Conservation (phyloP, 2,888 invertebrate species). For the Dolichomitus sp. region DNA sequence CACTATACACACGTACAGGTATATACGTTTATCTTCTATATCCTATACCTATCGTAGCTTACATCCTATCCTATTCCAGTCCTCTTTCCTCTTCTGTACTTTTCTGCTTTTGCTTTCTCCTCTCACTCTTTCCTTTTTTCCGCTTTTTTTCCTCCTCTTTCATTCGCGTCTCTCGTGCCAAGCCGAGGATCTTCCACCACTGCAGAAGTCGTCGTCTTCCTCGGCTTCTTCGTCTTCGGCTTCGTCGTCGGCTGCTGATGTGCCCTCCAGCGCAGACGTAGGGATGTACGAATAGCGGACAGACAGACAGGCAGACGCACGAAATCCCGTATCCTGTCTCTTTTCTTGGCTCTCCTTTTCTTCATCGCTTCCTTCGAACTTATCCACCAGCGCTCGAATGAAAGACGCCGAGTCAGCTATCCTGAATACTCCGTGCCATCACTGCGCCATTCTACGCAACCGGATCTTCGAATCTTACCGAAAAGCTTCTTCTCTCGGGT, state of each 20-base stretch:
- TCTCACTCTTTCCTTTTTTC: conserved; percentile 47
- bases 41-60: conserved; percentile 66
- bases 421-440: conserved; percentile 52
- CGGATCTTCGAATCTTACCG: conserved; percentile 23
- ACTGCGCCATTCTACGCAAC: conserved; percentile 57
- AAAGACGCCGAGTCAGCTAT: conserved; percentile 84
- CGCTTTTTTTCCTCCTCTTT: conserved; percentile 67
- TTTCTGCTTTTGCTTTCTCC: conserved; percentile 54
- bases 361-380: conserved; percentile 67
- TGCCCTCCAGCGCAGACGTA: conserved; percentile 80
- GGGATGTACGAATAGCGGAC: conserved; percentile 72
- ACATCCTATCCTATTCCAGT: conserved; percentile 65
- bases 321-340: conserved; percentile 81
- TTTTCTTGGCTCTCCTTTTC: conserved; percentile 66
- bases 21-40: conserved; percentile 58
- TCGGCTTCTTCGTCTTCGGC: conserved; percentile 47
- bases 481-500: conserved; percentile 33
- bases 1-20: conserved; percentile 53
- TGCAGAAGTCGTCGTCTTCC: conserved; percentile 60
- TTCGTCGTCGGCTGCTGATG: conserved; percentile 81
- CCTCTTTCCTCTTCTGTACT: conserved; percentile 34
- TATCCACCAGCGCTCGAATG: conserved; percentile 69
- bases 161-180: conserved; percentile 72
- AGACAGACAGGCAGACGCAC: conserved; percentile 79
- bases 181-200: conserved; percentile 64